Percentiles rank a stretch among this genome's conserved stretches.
Evolutionary conservation across 2,888 invertebrate genomes (phyloP).

Genomic region (Himalopsyche kuldschensis): DNA sequence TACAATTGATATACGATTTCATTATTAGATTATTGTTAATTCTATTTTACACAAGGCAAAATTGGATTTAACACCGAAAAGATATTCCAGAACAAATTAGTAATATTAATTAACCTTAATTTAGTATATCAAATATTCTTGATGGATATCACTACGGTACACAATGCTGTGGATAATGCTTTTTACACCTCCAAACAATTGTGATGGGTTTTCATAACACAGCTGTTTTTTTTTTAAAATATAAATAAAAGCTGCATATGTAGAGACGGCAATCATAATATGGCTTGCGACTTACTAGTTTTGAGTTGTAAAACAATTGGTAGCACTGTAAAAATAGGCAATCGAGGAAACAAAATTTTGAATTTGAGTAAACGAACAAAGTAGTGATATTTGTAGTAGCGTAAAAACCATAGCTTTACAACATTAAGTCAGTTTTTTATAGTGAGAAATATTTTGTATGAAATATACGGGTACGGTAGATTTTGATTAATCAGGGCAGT

Average conservation of each 20-base stretch:
- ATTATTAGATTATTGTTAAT: slow-evolving; percentile 1
- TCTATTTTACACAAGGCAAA: slow-evolving; percentile 31
- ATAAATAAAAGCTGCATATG: not conserved
- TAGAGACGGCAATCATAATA: not conserved
- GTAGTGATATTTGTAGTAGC: too few relatives aligned
- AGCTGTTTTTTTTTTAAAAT: not conserved
- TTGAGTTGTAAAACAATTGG: not conserved
- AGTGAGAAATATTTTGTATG: too few relatives aligned
- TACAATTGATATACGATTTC: slow-evolving; percentile 21
- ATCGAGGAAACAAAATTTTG: too few relatives aligned
- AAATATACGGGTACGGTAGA: too few relatives aligned
- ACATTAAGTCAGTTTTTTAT: too few relatives aligned
- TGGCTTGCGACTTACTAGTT: not conserved
- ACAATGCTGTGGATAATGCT: not conserved
- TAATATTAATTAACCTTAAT: not conserved
- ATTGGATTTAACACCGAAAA: slow-evolving; percentile 21
- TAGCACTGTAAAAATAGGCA: not conserved
- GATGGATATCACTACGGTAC: not conserved
- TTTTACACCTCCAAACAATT: not conserved
- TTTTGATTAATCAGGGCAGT: too few relatives aligned
- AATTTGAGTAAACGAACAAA: too few relatives aligned
- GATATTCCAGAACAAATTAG: slow-evolving; percentile 3
- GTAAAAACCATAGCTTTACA: too few relatives aligned
- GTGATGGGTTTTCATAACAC: not conserved
- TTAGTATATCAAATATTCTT: not conserved